Evolutionary conservation across 2,113 vertebrate species (phyloP), one percentile per base, ranked within the genome.

Genomic region (Balaenoptera acutorostrata): DNA sequence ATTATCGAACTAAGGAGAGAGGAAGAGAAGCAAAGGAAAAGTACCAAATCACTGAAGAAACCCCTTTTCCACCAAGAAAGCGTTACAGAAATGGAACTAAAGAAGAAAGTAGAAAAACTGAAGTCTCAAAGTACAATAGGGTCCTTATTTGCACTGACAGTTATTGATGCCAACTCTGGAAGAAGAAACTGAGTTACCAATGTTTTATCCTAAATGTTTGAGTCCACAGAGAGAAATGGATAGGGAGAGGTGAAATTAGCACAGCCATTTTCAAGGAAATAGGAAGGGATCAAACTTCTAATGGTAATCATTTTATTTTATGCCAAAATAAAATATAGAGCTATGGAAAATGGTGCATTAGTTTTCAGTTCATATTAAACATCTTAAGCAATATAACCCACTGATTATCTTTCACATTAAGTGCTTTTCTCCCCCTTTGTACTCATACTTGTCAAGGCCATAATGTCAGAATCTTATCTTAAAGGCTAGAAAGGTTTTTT

Each of bases 41-140:
- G 39, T 46, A 95, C n/a, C 96, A 86, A 96, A 80, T 87, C 46
- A 86, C 10, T 41, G n/a, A 96, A 87, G 64, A 96, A 96, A 87
- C 6, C 31, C 64, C 55, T 96, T 68, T 75, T 86, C 55, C 83
- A 96, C 36, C 29, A 93, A 97, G 55, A 90, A 97, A 93, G 74
- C 2, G 29, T 90, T 63, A 61, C 21, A 80, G 25, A 95, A 96
- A 95, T 69, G 57, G 9, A 39, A 88, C 33, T 82, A 27, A 46
- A 95, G 63, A 96, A 59, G 11, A 84, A 93, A 93, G 55, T 10
- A 57, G 29, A 90, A 94, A 87, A 94, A 91, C 8, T 59, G 88
- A 89, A 85, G 10, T 21, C 33, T 85, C 59, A 77, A 85, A 90
- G 21, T 36, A 85, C 5, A 69, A n/a, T 84, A 94, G 81, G 36